Conservation (phyloP, 2,888 invertebrate genomes). For the Conomelus anceps region DNA sequence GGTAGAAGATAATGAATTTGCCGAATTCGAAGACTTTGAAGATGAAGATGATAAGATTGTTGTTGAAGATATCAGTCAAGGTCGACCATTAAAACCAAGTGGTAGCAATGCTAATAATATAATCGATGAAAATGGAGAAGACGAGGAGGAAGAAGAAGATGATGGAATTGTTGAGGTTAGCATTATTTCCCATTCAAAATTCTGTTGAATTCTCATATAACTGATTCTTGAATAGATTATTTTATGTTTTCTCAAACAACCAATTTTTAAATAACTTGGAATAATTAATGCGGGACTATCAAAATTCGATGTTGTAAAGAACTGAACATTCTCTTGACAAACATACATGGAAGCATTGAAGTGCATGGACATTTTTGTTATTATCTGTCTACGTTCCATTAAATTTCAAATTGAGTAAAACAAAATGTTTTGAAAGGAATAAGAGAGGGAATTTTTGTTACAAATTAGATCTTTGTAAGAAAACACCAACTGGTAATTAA, state of each 20-base stretch:
- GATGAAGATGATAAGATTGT: conserved; percentile 39
- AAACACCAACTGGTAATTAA: too few relatives aligned
- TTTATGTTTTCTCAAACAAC: neutral
- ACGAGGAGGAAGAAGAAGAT: conserved; percentile 47
- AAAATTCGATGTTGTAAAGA: too few relatives aligned
- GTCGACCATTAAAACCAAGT: conserved; percentile 1
- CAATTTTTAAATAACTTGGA: neutral
- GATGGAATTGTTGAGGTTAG: conserved; percentile 56
- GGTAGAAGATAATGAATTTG: conserved; percentile 83
- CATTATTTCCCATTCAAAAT: conserved; percentile 3
- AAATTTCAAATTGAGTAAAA: too few relatives aligned
- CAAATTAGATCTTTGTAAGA: too few relatives aligned
- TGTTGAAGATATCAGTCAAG: conserved; percentile 11
- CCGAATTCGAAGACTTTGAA: conserved; percentile 86
- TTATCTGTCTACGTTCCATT: too few relatives aligned
- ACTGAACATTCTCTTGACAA: too few relatives aligned
- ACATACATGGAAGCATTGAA: too few relatives aligned
- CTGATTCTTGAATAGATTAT: neutral
- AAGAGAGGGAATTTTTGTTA: too few relatives aligned
- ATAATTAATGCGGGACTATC: too few relatives aligned
- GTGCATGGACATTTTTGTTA: too few relatives aligned
- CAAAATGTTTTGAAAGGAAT: too few relatives aligned
- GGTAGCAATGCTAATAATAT: neutral
- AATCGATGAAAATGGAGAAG: conserved; percentile 27
- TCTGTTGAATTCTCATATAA: neutral